phyloP scores from a whole-genome alignment of 1,140 invertebrate genomes.

The Aphis gossypii region DNA sequence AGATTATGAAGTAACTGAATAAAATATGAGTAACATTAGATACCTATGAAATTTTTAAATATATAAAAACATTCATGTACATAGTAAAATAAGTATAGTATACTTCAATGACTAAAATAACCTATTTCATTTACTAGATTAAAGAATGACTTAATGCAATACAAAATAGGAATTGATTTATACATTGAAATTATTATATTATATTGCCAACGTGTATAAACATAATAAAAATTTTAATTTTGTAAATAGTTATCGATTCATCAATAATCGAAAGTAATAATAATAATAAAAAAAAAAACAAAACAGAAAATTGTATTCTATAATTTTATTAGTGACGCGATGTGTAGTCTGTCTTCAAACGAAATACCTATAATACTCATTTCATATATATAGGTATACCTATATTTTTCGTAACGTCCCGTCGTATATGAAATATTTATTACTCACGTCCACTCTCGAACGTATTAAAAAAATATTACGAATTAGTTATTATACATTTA shows the following conservation, averaged over 20 bases:
- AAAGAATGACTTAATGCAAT: background rate
- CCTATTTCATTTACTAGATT: background rate
- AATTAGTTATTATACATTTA: slow-evolving; percentile 16
- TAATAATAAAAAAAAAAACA: background rate
- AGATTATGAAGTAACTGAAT: too few species aligned
- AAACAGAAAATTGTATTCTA: background rate
- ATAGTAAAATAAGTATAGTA: background rate
- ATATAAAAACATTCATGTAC: too few species aligned
- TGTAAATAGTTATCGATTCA: too few species aligned
- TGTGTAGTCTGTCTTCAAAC: background rate
- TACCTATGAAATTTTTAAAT: too few species aligned
- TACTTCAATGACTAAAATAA: background rate
- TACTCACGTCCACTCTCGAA: background rate
- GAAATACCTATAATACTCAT: background rate
- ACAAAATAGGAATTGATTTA: background rate
- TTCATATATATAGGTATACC: too few species aligned
- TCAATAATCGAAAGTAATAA: background rate
- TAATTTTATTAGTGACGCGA: background rate
- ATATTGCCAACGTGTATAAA: background rate
- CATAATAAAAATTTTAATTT: too few species aligned
- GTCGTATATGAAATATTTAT: slow-evolving; percentile 5
- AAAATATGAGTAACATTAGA: too few species aligned
- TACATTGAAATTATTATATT: background rate
- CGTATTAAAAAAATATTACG: slow-evolving; percentile 13
- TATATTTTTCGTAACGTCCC: background rate